phyloP scores from a whole-genome alignment of 2,113 vertebrate genomes.

The Notothenia coriiceps region DNA sequence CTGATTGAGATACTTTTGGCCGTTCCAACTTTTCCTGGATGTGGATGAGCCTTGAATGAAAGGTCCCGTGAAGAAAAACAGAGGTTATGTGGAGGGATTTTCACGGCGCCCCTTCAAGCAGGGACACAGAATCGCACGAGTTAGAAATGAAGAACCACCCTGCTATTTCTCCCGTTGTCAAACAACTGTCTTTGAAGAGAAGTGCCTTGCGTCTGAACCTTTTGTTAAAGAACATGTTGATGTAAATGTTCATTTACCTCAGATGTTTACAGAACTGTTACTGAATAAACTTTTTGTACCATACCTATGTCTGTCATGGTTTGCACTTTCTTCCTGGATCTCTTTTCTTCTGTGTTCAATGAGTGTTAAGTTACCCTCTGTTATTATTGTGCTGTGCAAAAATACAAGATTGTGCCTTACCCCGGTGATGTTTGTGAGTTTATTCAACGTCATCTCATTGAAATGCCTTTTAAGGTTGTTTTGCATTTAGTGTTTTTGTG shows the following conservation, averaged over 20 bases:
- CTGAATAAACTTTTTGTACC: constrained; percentile 93
- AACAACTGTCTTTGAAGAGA: constrained; percentile 81
- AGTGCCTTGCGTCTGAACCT: constrained; percentile 85
- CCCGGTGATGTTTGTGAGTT: neutral
- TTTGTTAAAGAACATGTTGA: constrained; percentile 87
- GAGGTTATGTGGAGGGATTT: constrained; percentile 46
- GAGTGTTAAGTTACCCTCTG: too few relatives aligned
- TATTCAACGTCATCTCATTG: too few relatives aligned
- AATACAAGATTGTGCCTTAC: neutral
- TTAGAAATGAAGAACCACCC: constrained; percentile 30
- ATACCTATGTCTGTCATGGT: constrained; percentile 43
- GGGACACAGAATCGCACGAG: constrained; percentile 24
- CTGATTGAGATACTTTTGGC: constrained; percentile 51
- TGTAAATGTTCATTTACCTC: constrained; percentile 91
- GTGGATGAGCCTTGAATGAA: constrained; percentile 54
- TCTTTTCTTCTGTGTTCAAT: neutral
- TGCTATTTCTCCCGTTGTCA: constrained; percentile 58
- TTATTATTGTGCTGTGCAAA: neutral
- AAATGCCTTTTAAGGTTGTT: too few relatives aligned
- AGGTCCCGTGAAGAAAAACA: constrained; percentile 23
- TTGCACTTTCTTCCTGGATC: neutral
- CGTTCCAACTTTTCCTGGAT: constrained; percentile 30
- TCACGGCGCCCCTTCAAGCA: constrained; percentile 29
- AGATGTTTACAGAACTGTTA: constrained; percentile 89
- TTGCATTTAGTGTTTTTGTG: too few relatives aligned